Percentiles rank a stretch among this genome's conserved stretches.
phyloP scores from a whole-genome alignment of 2,888 invertebrate species.

The Caradrina kadenii region DNA sequence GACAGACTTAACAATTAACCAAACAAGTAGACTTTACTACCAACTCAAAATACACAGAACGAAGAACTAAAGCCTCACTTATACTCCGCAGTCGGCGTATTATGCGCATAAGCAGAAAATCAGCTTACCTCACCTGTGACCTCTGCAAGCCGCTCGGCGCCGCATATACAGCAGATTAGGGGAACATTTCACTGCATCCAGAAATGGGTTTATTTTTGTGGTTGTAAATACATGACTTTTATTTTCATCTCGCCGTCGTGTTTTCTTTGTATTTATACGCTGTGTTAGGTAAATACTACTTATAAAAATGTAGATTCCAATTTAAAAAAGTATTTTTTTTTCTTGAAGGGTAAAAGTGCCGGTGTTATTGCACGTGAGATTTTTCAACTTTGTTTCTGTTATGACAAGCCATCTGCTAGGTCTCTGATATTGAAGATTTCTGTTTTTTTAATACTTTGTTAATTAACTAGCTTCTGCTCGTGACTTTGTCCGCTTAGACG shows the following conservation, averaged over 20 bases:
- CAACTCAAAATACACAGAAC: constrained; percentile 5
- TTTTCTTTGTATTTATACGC: neutral
- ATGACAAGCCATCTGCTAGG: too few relatives aligned
- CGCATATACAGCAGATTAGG: constrained; percentile 59
- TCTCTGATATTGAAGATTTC: too few relatives aligned
- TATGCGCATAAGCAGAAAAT: constrained; percentile 58
- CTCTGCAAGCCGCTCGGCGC: constrained; percentile 52
- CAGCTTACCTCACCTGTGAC: constrained; percentile 60
- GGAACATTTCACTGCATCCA: constrained; percentile 48
- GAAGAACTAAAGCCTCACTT: constrained; percentile 22
- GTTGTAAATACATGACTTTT: constrained; percentile 31
- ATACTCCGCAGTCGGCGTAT: constrained; percentile 44
- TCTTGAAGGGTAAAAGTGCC: too few relatives aligned
- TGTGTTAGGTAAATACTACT: neutral
- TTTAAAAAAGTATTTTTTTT: too few relatives aligned
- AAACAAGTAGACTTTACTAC: neutral
- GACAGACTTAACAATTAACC: neutral
- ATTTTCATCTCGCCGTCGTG: neutral
- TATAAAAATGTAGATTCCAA: neutral
- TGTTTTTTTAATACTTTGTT: too few relatives aligned
- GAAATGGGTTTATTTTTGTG: constrained; percentile 30
- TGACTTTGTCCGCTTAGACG: too few relatives aligned
- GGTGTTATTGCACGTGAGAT: too few relatives aligned
- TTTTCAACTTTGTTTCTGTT: too few relatives aligned
- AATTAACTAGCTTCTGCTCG: too few relatives aligned